Percentiles rank a stretch among this genome's conserved stretches.
phyloP scores from a whole-genome alignment of 1,140 invertebrate species.

The Sycobia sp. region DNA sequence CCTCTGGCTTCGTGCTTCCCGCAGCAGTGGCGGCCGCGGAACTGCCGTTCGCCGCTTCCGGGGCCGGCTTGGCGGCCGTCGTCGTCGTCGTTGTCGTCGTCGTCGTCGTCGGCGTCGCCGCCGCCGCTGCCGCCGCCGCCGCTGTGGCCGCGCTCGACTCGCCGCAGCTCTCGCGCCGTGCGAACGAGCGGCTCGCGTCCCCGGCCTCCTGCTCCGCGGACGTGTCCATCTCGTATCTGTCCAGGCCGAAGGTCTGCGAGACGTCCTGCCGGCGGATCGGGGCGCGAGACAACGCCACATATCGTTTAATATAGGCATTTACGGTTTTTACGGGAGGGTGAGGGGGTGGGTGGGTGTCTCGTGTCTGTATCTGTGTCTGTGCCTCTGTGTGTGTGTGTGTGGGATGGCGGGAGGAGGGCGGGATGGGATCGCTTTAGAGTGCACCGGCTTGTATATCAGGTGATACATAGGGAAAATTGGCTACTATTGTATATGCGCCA shows the following conservation, averaged over 20 bases:
- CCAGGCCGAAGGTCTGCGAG: conserved; percentile 58
- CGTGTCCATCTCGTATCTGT: conserved; percentile 50
- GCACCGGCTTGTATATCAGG: background rate
- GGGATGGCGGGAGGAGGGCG: too few species aligned
- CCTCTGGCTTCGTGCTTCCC: conserved; percentile 23
- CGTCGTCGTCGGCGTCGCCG: background rate
- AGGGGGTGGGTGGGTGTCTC: too few species aligned
- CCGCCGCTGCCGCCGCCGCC: background rate
- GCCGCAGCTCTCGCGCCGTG: background rate
- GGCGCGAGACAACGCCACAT: too few species aligned
- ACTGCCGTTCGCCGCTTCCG: conserved; percentile 19
- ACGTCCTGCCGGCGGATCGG: conserved; percentile 49
- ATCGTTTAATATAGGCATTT: too few species aligned
- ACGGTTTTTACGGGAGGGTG: too few species aligned
- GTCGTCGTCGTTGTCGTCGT: background rate
- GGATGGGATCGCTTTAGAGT: too few species aligned
- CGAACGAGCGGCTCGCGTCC: conserved; percentile 5
- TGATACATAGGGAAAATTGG: too few species aligned
- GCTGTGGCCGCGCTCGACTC: background rate
- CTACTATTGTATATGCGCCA: too few species aligned
- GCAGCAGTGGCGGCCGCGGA: conserved; percentile 1
- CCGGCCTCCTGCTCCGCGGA: conserved; percentile 11
- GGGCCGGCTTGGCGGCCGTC: background rate
- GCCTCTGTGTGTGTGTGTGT: too few species aligned
- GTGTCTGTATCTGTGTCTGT: too few species aligned